Conservation (phyloP, 2,888 invertebrate genomes). For the Dicyrtomina minuta region DNA sequence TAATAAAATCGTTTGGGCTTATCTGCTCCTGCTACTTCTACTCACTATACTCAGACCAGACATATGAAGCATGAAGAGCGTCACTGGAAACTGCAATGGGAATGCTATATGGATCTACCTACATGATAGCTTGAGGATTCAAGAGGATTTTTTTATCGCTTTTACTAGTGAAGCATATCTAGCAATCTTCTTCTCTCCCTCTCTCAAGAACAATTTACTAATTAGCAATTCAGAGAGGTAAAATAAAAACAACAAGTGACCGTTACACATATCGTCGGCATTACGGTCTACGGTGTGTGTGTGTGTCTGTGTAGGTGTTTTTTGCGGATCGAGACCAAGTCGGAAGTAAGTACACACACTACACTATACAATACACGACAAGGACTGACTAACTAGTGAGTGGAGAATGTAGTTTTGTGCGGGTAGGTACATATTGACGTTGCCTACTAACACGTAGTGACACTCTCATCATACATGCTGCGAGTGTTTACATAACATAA, state of each 20-base stretch:
- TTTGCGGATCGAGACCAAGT: no score
- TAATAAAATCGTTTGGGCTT: neutral
- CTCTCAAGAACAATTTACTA: slow-evolving; percentile 21
- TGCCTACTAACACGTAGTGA: no score
- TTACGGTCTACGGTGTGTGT: neutral
- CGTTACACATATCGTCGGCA: slow-evolving; percentile 4
- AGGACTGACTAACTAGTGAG: no score
- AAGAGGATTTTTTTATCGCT: neutral
- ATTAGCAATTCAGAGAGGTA: slow-evolving; percentile 21
- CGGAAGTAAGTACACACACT: neutral
- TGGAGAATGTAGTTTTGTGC: no score
- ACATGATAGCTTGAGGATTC: neutral
- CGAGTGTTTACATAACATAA: no score
- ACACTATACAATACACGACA: no score
- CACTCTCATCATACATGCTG: no score
- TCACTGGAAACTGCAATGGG: slow-evolving; percentile 8
- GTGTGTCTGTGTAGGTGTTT: neutral
- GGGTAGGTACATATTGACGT: no score
- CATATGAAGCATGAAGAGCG: neutral
- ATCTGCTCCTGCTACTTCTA: neutral
- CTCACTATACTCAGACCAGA: neutral
- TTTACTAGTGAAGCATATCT: slow-evolving; percentile 9
- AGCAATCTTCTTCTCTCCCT: slow-evolving; percentile 1
- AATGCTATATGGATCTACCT: no score
- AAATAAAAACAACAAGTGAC: slow-evolving; percentile 13